Evolutionary conservation across 2,797 vertebrate species (phyloP).

Genomic region (Hydrolagus colliei): DNA sequence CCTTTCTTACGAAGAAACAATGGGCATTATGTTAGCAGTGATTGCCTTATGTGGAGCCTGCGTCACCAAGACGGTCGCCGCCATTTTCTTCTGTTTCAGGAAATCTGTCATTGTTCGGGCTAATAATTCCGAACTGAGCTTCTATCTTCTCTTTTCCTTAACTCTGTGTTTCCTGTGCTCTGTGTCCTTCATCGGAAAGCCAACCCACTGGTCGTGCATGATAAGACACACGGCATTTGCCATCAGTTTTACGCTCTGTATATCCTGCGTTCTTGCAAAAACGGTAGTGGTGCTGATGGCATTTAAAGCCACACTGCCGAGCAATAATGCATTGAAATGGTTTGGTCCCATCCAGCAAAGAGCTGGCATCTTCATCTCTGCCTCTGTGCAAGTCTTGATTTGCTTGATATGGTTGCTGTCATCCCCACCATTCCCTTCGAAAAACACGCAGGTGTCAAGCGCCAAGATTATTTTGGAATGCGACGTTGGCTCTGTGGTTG

Average conservation of each 20-base stretch:
- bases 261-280: slow-evolving; percentile 61
- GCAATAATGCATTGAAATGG: slow-evolving; percentile 52
- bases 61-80: neutral
- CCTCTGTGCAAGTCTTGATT: slow-evolving; percentile 51
- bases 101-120: slow-evolving; percentile 55
- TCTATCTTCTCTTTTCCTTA: slow-evolving; percentile 54
- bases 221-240: slow-evolving; percentile 57
- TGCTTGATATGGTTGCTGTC: slow-evolving; percentile 53
- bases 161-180: slow-evolving; percentile 54
- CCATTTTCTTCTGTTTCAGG: slow-evolving; percentile 32
- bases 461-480: slow-evolving; percentile 63
- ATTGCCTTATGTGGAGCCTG: slow-evolving; percentile 27
- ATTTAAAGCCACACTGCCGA: slow-evolving; percentile 54
- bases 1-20: slow-evolving; percentile 33
- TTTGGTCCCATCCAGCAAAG: slow-evolving; percentile 55
- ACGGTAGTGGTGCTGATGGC: slow-evolving; percentile 58
- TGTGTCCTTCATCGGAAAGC: slow-evolving; percentile 56
- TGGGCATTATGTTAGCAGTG: slow-evolving; percentile 32
- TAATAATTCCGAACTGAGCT: slow-evolving; percentile 62
- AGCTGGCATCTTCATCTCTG: slow-evolving; percentile 51
- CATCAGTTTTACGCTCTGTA: slow-evolving; percentile 59
- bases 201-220: slow-evolving; percentile 54
- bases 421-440: slow-evolving; percentile 49
- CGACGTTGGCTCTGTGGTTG: slow-evolving; percentile 56
- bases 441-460: slow-evolving; percentile 48